These are phyloP conservation scores for Sarcoramphus papa DNA, from an alignment of 2,797 vertebrate species.

Conservation along the genomic window DNA sequence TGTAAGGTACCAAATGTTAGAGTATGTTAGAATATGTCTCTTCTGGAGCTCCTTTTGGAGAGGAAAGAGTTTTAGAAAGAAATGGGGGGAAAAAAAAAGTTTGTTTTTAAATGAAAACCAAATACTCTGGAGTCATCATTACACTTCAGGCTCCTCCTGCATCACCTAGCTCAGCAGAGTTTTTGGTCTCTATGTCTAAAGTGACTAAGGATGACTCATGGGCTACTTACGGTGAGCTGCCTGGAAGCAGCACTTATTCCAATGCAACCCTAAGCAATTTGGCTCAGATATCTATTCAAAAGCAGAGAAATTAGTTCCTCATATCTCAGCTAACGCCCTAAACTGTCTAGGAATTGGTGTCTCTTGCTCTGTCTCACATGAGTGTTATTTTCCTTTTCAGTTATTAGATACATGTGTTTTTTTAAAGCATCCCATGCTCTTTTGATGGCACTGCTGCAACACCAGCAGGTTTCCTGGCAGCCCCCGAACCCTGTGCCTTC, in stretches of 20 bases:
- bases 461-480: not conserved
- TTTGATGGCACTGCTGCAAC: accelerated
- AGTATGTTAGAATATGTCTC: not conserved
- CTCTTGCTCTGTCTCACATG: not conserved
- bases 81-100: accelerated
- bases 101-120: not conserved
- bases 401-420: not conserved
- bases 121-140: not conserved
- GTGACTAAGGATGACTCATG: not conserved
- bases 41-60: not conserved
- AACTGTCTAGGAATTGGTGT: not conserved
- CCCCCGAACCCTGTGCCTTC: not conserved
- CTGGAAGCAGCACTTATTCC: not conserved
- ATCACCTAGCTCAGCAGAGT: not conserved
- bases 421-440: not conserved
- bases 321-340: not conserved
- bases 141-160: not conserved
- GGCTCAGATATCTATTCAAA: not conserved
- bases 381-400: not conserved
- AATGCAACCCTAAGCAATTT: not conserved
- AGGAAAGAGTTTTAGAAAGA: not conserved
- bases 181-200: not conserved
- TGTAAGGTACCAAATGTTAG: not conserved
- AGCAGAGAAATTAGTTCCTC: not conserved
- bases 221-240: accelerated